These are phyloP conservation scores for Agrilus planipennis DNA, from an alignment of 1,140 invertebrate genomes.

Conservation along the genomic window DNA sequence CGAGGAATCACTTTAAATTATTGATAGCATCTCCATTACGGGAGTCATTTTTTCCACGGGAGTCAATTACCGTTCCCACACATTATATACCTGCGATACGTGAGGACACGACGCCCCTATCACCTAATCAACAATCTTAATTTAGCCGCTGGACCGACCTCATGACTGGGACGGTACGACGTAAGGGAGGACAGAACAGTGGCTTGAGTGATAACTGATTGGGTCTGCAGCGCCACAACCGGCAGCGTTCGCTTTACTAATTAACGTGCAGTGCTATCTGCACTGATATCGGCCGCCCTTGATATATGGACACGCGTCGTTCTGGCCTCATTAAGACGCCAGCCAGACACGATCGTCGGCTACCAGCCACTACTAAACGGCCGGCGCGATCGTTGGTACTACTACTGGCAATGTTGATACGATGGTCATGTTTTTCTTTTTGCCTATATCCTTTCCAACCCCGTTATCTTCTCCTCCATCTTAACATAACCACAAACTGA, in stretches of 20 bases:
- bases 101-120: conserved; percentile 9
- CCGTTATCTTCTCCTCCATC: too few relatives aligned
- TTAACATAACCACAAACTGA: too few relatives aligned
- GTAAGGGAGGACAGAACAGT: conserved; percentile 1
- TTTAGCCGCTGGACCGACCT: conserved; percentile 2
- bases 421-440: too few relatives aligned
- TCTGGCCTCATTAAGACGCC: conserved; percentile 26
- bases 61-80: conserved; percentile 12
- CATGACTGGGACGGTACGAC: not conserved
- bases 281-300: conserved; percentile 16
- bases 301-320: conserved; percentile 27
- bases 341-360: conserved; percentile 21
- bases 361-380: too few relatives aligned
- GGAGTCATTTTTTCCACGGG: not conserved
- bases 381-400: too few relatives aligned
- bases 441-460: too few relatives aligned
- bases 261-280: conserved; percentile 23
- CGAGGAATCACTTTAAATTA: too few relatives aligned
- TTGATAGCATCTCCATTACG: conserved; percentile 1
- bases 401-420: conserved; percentile 10
- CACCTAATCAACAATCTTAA: conserved; percentile 12
- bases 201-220: conserved; percentile 17
- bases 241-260: conserved; percentile 24
- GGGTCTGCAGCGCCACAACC: conserved; percentile 16
- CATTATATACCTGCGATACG: conserved; percentile 11